Evolutionary conservation across 1,140 invertebrate genomes (phyloP), one percentile per base, ranked within the genome.

Genomic region (Heliconius hewitsoni): DNA sequence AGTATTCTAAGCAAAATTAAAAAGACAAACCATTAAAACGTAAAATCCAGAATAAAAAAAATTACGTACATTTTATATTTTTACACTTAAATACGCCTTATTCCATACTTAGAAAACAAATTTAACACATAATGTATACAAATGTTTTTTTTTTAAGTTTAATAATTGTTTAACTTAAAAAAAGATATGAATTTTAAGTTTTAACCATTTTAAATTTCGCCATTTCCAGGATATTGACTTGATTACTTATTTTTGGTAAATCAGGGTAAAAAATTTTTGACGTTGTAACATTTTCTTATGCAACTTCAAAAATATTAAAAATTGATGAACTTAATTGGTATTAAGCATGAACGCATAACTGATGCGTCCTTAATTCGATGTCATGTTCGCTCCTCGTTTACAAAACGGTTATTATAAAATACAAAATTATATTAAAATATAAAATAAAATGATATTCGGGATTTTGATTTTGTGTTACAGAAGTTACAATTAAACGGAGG

Each of bases 341-440:
- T n/a, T n/a, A n/a, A n/a, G 60, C 60, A 16, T 66, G 60, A 18
- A 66, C 27, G 60, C 60, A 52, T 66, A 34, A 73, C 27, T 71
- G 78, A 79, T 73, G 60, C 74, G 78, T 30, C 73, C 78, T 79
- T 79, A 79, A 79, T 79, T 79, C 52, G 73, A 71, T 71, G 23
- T 34, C 66, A 66, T 50, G 73, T 71, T 42, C 13, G 70, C 55
- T 46, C 46, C 60, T 76, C 52, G 34, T 42, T 70, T 70, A 76
- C 74, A 76, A 76, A 76, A 76, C 16, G 60, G 9, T 66, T 66
- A 13, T 23, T 66, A 27, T 30, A 66, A 66, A 37, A 30, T 30
- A 27, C 60, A 23, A 60, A 23, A 60, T 60, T 9, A 60, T 60
- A 11, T 60, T 60, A 3, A 23, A 57, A 23, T 57, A 9, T 23